These are phyloP conservation scores for Prosopocoilus inquinatus DNA, from an alignment of 2,888 invertebrate species.

Conservation along the genomic window DNA sequence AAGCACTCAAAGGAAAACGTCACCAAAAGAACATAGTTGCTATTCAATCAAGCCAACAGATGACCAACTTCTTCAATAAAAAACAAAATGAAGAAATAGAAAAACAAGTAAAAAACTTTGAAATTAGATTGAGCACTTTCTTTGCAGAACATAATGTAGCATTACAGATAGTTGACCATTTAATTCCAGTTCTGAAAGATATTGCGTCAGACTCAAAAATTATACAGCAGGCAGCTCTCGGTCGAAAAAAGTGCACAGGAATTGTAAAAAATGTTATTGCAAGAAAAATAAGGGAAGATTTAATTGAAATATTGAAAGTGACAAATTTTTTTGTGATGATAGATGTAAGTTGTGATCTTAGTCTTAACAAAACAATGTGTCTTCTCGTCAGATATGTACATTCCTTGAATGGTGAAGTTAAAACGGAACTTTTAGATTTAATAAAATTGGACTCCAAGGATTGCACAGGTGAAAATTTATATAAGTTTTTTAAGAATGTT, in stretches of 20 bases:
- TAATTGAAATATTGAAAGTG: neutral
- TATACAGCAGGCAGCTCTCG: neutral
- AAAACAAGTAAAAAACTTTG: neutral
- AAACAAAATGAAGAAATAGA: neutral
- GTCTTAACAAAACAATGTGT: conserved; percentile 2
- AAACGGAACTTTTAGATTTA: conserved; percentile 6
- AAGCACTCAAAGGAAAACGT: neutral
- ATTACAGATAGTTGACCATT: conserved; percentile 19
- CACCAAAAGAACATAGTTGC: neutral
- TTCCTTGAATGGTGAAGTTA: neutral
- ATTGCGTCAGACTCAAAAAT: conserved; percentile 15
- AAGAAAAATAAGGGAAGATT: neutral
- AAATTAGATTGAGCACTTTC: conserved; percentile 14
- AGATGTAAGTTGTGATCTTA: conserved; percentile 2
- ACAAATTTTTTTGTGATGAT: neutral
- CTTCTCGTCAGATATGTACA: conserved; percentile 5
- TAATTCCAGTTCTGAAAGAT: conserved; percentile 18
- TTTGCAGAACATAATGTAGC: conserved; percentile 22
- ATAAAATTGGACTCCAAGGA: conserved; percentile 10
- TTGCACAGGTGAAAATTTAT: conserved; percentile 6
- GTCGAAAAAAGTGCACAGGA: too few relatives aligned
- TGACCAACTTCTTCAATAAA: neutral
- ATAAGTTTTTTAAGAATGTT: neutral
- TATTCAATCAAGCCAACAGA: neutral
- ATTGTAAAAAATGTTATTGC: too few relatives aligned